Evolutionary conservation across 2,888 invertebrate genomes (phyloP), one percentile per base, ranked within the genome.

Genomic region (Ectemnius lituratus): DNA sequence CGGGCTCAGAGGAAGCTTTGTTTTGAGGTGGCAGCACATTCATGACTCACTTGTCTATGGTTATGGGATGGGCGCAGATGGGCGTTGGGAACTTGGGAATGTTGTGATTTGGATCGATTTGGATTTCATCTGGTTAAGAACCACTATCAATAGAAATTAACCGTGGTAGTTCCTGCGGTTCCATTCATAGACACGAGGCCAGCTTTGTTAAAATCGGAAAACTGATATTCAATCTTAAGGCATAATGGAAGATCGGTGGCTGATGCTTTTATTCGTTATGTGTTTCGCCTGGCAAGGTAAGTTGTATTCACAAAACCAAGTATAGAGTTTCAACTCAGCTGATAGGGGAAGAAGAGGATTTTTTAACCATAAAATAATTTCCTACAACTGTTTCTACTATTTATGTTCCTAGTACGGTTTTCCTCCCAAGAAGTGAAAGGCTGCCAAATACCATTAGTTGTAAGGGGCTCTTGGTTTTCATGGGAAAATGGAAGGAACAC

Each of bases 401-500:
- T 37, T 37, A 1, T 1, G 8, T 37, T 11, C 57, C 28, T 27
- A 71, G 83, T 65, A 20, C 18, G 47, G 45, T 27, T 62, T 46
- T 75, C 66, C 6, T 6, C 46, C 27, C 76, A 81, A 61, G 70
- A 79, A 23, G n/a, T 57, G 6, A 52, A 4, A 5, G 1, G 18
- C 2, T 97, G 97, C 89, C 92, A 93, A 28, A 96, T 97, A 87
- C 97, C 97, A 37, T 88, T 94, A 78, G 94, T 96, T 60, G 91
- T 98, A 62, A 93, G 96, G 85, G 97, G 97, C 73, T 94, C 96
- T 46, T 98, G 98, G 98, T 98, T 97, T 91, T 97, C 97, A 2
- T 95, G 97, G 93, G 97, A 98, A 93, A 94, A 94, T 92, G 97
- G 97, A 11, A 92, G 93, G 84, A 96, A 97, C 85, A 97, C 96